Evolutionary conservation across 1,140 invertebrate species (phyloP), one percentile per base, ranked within the genome.

Genomic region (Augochlora pura): DNA sequence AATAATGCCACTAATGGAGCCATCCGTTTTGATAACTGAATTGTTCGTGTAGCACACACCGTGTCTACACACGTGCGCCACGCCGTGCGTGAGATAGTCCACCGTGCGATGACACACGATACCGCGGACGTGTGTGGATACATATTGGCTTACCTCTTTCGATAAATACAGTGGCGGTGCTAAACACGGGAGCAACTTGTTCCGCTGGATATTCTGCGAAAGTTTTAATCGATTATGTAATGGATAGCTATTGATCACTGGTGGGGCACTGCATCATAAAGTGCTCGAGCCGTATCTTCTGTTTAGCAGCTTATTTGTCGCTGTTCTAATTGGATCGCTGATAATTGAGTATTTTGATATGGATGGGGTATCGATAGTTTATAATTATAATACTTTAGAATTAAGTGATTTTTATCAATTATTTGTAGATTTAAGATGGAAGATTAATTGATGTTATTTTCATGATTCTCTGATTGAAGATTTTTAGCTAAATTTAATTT

Each of bases 1-100:
- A 71, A 78, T 78, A 64, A 72, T 78, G 60, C 68, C 32, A 74
- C 52, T 79, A 79, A 79, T 66, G 70, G 63, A 74, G 25, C 52
- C 63, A 60, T 74, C 63, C 62, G 70, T 73, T 27, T 42, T 25
- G 70, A 79, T 74, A 79, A 79, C 39, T 16, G 70, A 74, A 79
- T 59, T 27, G 69, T 14, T 14, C 6, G 4, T n/a, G n/a, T n/a
- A 9, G 7, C 21, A n/a, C 54, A n/a, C 18, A n/a, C n/a, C n/a
- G n/a, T n/a, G 7, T 73, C 12, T 21, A 16, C 68, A 25, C 18
- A 25, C 49, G 32, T 7, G 21, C 5, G n/a, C 49, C 52, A 38
- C n/a, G 69, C 72, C 63, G 54, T 38, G 63, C 68, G 16, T 9
- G 4, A 1, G 39, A 74, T 23, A 39, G 49, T 64, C 21, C 62